phyloP scores from a whole-genome alignment of 2,113 vertebrate species.

The Probosciger aterrimus region DNA sequence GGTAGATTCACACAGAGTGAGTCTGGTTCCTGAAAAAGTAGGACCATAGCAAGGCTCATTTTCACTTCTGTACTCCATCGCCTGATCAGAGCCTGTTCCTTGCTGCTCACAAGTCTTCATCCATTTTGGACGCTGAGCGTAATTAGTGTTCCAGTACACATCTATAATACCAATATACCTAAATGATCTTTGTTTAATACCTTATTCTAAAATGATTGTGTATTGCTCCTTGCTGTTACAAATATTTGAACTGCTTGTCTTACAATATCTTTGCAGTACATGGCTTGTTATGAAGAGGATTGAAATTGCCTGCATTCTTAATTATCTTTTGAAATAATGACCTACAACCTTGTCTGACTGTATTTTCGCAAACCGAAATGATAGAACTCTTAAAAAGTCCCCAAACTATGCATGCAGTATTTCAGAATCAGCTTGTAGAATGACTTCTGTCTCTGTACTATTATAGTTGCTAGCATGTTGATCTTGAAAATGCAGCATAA shows the following conservation, averaged over 20 bases:
- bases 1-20: fast-evolving
- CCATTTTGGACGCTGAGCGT: not conserved
- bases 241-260: not conserved
- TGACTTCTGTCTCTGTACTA: not conserved
- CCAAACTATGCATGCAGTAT: not conserved
- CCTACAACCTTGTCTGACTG: not conserved
- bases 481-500: not conserved
- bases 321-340: not conserved
- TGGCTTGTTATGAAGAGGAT: not conserved
- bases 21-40: not conserved
- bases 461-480: not conserved
- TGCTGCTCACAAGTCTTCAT: not conserved
- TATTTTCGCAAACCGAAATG: not conserved
- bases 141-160: not conserved
- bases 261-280: not conserved
- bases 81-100: not conserved
- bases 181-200: not conserved
- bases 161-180: not conserved
- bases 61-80: not conserved
- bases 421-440: not conserved
- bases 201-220: not conserved
- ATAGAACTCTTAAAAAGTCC: not conserved
- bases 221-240: not conserved
- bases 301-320: not conserved
- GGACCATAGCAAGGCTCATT: not conserved